Evolutionary conservation across 2,113 vertebrate species (phyloP).

Genomic region (Platanista minor): DNA sequence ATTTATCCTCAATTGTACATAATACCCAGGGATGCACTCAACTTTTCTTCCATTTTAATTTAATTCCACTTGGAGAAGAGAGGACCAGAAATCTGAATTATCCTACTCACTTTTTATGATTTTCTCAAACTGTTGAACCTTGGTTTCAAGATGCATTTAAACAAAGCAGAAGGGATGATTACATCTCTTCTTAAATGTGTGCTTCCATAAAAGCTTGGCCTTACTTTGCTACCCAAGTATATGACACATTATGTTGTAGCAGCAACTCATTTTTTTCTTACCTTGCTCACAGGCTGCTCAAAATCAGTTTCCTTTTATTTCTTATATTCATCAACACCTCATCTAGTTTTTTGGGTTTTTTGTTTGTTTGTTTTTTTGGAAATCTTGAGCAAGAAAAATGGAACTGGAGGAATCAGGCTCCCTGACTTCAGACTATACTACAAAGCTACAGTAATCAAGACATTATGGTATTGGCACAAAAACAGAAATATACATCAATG

Average conservation of each 20-base stretch:
- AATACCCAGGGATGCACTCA: neutral
- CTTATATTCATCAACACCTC: neutral
- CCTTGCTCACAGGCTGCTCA: neutral
- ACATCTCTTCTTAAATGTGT: neutral
- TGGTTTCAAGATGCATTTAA: neutral
- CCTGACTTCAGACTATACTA: too few relatives aligned
- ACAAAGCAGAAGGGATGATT: neutral
- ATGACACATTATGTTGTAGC: neutral
- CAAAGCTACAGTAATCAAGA: too few relatives aligned
- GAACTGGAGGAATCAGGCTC: too few relatives aligned
- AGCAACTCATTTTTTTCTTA: neutral
- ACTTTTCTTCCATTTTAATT: neutral
- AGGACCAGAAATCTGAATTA: neutral
- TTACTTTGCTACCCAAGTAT: neutral
- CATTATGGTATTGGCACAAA: too few relatives aligned
- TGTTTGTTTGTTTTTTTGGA: too few relatives aligned
- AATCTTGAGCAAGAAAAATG: too few relatives aligned
- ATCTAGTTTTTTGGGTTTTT: too few relatives aligned
- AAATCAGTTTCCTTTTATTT: neutral
- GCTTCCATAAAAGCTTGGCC: neutral
- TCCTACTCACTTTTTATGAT: neutral
- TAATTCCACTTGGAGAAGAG: neutral
- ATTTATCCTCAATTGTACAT: neutral
- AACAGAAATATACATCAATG: too few relatives aligned
- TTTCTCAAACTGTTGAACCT: neutral